These are phyloP conservation scores for Venustoraphidia nigricollis DNA, from an alignment of 2,888 invertebrate genomes.

Conservation along the genomic window DNA sequence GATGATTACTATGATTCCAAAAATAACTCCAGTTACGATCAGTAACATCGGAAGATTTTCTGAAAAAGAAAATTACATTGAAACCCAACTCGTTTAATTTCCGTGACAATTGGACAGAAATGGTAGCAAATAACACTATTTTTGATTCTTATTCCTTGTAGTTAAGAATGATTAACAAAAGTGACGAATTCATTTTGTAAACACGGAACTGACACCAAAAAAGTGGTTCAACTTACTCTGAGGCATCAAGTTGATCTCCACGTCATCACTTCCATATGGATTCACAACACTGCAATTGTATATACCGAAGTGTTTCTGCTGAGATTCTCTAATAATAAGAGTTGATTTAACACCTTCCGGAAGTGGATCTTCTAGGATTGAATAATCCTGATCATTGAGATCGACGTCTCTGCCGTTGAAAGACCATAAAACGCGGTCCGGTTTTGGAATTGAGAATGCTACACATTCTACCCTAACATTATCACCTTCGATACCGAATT, in stretches of 20 bases:
- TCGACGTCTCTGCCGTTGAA: constrained; percentile 73
- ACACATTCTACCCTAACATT: constrained; percentile 75
- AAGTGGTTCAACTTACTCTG: constrained; percentile 55
- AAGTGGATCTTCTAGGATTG: constrained; percentile 57
- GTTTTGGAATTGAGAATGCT: constrained; percentile 78
- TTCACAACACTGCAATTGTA: constrained; percentile 92
- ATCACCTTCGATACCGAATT: constrained; percentile 69
- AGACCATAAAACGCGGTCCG: constrained; percentile 75
- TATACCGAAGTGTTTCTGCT: constrained; percentile 72
- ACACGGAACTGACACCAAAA: no score
- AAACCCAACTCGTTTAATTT: not conserved
- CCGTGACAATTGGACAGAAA: no score
- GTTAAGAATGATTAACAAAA: not conserved
- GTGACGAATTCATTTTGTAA: not conserved
- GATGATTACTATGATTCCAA: constrained; percentile 74
- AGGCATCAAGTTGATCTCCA: constrained; percentile 68
- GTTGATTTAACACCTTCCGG: constrained; percentile 74
- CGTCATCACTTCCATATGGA: constrained; percentile 71
- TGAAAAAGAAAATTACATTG: constrained; percentile 27
- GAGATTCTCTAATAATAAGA: constrained; percentile 71
- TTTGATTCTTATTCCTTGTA: no score
- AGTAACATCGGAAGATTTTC: constrained; percentile 65
- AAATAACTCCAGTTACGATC: constrained; percentile 71
- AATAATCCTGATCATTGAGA: constrained; percentile 54
- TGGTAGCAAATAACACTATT: no score